phyloP scores from a whole-genome alignment of 2,888 invertebrate genomes.

The Mellilla xanthometata region DNA sequence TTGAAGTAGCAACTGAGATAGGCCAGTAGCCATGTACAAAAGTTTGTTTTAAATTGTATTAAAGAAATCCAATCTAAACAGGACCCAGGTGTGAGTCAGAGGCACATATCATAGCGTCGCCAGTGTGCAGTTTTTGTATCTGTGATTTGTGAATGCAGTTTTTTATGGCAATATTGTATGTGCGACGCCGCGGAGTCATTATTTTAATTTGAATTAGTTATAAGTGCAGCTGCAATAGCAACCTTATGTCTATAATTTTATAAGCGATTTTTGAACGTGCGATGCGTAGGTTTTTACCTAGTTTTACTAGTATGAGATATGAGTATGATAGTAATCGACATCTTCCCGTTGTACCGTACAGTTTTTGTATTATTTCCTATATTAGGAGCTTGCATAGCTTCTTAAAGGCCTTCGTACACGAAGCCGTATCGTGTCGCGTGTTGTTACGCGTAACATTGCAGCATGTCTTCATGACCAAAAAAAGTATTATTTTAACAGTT shows the following conservation, averaged over 20 bases:
- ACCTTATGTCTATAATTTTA: conserved; percentile 45
- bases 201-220: conserved; percentile 49
- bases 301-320: background rate
- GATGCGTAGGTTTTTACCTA: conserved; percentile 34
- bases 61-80: background rate
- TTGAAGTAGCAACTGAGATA: no score
- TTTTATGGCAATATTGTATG: conserved; percentile 3
- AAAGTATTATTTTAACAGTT: no score
- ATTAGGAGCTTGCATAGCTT: conserved; percentile 19
- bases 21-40: no score
- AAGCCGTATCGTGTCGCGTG: no score
- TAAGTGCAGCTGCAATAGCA: conserved; percentile 49
- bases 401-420: no score
- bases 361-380: conserved; percentile 17
- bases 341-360: conserved; percentile 26
- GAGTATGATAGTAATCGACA: conserved; percentile 14
- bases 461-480: no score
- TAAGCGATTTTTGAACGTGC: conserved; percentile 36
- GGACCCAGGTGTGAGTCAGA: conserved; percentile 14
- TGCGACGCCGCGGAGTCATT: conserved; percentile 34
- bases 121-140: conserved; percentile 55
- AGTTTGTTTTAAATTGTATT: no score
- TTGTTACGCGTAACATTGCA: no score
- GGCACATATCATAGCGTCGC: conserved; percentile 32
- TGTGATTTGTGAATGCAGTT: conserved; percentile 73